Conservation (phyloP, 1,140 invertebrate genomes). For the Drosophila sp. region DNA sequence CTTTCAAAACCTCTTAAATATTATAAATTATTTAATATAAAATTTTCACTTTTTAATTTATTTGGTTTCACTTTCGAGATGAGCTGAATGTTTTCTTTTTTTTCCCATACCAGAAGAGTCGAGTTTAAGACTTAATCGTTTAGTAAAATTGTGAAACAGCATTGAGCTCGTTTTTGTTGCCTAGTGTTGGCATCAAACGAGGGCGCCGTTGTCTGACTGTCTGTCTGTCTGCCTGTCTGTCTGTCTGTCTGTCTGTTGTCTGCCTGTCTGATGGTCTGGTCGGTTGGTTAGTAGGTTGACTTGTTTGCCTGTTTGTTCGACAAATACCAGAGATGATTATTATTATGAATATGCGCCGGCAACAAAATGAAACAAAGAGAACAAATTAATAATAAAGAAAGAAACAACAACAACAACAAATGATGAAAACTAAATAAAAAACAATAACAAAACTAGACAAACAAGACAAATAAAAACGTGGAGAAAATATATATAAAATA, state of each 20-base stretch:
- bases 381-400: slow-evolving; percentile 30
- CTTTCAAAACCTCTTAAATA: too few species aligned
- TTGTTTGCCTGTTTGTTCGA: slow-evolving; percentile 59
- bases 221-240: neutral
- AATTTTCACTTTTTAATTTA: too few species aligned
- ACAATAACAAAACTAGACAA: neutral
- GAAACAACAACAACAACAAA: slow-evolving; percentile 28
- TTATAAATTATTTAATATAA: too few species aligned
- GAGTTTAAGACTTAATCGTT: too few species aligned
- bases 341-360: slow-evolving; percentile 50
- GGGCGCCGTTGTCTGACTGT: slow-evolving; percentile 22
- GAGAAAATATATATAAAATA: neutral
- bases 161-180: slow-evolving; percentile 16
- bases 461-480: slow-evolving; percentile 1
- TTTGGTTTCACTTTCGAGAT: too few species aligned
- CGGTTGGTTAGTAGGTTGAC: slow-evolving; percentile 6
- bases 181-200: slow-evolving; percentile 38
- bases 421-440: slow-evolving; percentile 15
- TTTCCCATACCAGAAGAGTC: too few species aligned
- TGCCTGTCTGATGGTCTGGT: slow-evolving; percentile 33
- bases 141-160: neutral
- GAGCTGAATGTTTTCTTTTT: too few species aligned
- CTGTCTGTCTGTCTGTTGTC: neutral
- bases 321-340: slow-evolving; percentile 54
- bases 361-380: slow-evolving; percentile 31